phyloP scores from a whole-genome alignment of 2,888 invertebrate genomes.

The Alloplasta piceator region DNA sequence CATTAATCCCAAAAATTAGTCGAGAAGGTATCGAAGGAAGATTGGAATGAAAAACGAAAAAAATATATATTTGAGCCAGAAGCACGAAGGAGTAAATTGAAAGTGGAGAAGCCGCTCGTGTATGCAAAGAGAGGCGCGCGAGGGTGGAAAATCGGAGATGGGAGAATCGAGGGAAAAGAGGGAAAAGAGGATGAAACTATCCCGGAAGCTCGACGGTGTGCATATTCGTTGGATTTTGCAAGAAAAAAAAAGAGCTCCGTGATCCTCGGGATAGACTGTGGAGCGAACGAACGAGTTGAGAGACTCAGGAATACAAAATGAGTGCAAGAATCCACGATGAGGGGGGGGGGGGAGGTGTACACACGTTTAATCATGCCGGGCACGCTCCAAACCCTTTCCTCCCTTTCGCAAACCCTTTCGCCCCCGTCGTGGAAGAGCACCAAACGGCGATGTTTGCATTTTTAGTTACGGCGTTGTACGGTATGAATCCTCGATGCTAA shows the following conservation, averaged over 20 bases:
- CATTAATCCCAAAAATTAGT: no score
- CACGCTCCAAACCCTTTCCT: slow-evolving; percentile 45
- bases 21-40: no score
- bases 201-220: slow-evolving; percentile 17
- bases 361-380: slow-evolving; percentile 58
- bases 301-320: slow-evolving; percentile 45
- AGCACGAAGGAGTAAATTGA: slow-evolving; percentile 5
- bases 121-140: slow-evolving; percentile 17
- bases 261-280: slow-evolving; percentile 35
- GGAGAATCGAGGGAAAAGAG: background rate
- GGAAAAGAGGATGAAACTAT: slow-evolving; percentile 1
- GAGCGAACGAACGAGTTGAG: slow-evolving; percentile 47
- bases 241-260: slow-evolving; percentile 36
- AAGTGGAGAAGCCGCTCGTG: slow-evolving; percentile 10
- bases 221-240: slow-evolving; percentile 46
- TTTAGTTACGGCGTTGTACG: slow-evolving; percentile 66
- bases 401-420: background rate
- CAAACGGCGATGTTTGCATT: slow-evolving; percentile 72
- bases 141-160: background rate
- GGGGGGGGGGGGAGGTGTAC: slow-evolving; percentile 2
- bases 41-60: no score
- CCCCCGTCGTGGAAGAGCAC: slow-evolving; percentile 66
- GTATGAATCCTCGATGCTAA: slow-evolving; percentile 66
- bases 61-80: no score
- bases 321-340: slow-evolving; percentile 35